Base-by-base conservation (phyloP, 2,888 invertebrate species). In the Limnephilus lunatus region DNA sequence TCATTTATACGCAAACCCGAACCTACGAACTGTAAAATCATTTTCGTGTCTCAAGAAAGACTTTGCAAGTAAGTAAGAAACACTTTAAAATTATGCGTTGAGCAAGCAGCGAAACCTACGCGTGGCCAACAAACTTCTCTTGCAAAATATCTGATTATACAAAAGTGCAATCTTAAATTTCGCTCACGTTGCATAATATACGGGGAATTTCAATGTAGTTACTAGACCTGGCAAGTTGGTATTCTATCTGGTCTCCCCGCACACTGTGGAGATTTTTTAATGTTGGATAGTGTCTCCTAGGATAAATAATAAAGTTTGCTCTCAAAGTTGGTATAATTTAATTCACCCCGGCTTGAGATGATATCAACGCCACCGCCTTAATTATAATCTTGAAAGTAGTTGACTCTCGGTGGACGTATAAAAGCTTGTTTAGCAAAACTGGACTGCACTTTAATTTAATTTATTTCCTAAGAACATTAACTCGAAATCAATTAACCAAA, bases 171-270 rank as follows among this genome's bases (percentile, higher is more conserved):
- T 89, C 81, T 32, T 83, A 89, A 91, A 91, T 88, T 91, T 91
- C 53, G 83, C 86, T 89, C 91, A 91, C 88, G 91, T 89, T 83
- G 32, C 81, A 53, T 87, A 86, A 91, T 91, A 91, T 81, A 81
- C 85, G 35, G 68, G 44, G 91, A 91, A 91, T 91, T 80, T 91
- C 48, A 91, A 87, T 91, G 91, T 87, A 90, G 90, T 89, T 44
- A 90, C 35, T 68, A 68, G 68, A 68, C 25, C 68, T 68, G 68
- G 7, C 68, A n/a, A 90, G 68, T 91, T 83, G 87, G n/a, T 81
- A 87, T 91, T 80, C 87, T 87, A 86, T 80, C 30, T 44, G 44
- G 81, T 83, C 90, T 90, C 82, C 48, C 48, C 48, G 53, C 31
- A 35, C 48, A 30, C 83, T 81, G 53, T 53, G 48, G 32, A 90